These are phyloP conservation scores for Pseudomyrmex sp. DNA, from an alignment of 1,140 invertebrate species.

Conservation along the genomic window DNA sequence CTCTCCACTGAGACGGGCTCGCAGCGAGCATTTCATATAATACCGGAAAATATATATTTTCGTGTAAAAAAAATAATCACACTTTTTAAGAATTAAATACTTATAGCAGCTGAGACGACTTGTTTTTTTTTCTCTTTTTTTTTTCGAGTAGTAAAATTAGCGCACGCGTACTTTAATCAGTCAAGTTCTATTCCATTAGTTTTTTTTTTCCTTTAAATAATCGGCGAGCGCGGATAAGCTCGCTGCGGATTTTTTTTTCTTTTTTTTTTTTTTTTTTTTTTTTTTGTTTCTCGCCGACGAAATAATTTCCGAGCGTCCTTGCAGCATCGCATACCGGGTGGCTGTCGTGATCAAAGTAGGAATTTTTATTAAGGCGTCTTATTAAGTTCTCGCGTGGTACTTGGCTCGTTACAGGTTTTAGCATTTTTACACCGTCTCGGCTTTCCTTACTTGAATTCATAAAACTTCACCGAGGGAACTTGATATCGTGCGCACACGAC, in stretches of 20 bases:
- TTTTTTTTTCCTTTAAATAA: conserved; percentile 24
- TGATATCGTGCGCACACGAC: not conserved
- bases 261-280: conserved; percentile 57
- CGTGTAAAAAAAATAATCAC: conserved; percentile 84
- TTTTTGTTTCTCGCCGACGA: conserved; percentile 25
- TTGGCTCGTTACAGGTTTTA: conserved; percentile 1
- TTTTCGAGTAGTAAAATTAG: conserved; percentile 77
- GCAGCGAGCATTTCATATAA: conserved; percentile 84
- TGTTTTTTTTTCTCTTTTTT: conserved; percentile 59
- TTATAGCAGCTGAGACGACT: conserved; percentile 82
- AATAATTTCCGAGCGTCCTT: conserved; percentile 58
- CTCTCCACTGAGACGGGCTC: conserved; percentile 66
- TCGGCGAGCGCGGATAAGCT: too few relatives aligned
- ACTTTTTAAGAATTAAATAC: conserved; percentile 84
- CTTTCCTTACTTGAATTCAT: not conserved
- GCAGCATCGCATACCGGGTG: conserved; percentile 29
- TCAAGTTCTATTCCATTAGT: conserved; percentile 77
- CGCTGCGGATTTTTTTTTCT: too few relatives aligned
- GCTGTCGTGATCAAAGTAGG: conserved; percentile 58
- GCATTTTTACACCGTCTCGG: not conserved
- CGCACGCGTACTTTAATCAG: conserved; percentile 80
- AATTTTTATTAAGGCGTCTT: conserved; percentile 59
- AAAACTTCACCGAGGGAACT: not conserved
- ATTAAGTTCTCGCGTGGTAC: not conserved
- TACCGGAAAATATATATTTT: conserved; percentile 85